Percentiles rank a stretch among this genome's conserved stretches.
Evolutionary conservation across 2,113 vertebrate genomes (phyloP).

Genomic region (Sterna hirundo): DNA sequence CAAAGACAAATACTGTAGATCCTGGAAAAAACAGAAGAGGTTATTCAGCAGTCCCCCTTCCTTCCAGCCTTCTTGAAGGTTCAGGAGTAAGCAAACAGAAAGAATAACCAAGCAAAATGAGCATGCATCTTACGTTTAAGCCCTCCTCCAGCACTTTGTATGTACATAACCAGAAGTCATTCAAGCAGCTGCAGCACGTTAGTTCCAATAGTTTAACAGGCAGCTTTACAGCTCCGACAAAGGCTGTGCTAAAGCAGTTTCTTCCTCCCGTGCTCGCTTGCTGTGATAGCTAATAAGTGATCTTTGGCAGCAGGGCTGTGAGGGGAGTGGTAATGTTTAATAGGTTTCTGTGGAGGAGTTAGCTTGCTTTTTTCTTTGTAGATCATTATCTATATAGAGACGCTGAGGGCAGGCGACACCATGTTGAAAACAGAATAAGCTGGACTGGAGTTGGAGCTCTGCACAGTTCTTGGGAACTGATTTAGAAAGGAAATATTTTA

Average conservation of each 20-base stretch:
- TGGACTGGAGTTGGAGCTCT: constrained; percentile 26
- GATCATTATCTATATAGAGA: constrained; percentile 66
- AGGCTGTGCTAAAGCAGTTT: constrained; percentile 47
- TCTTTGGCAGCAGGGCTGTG: constrained; percentile 60
- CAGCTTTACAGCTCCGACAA: constrained; percentile 65
- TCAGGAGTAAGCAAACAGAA: constrained; percentile 54
- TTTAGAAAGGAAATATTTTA: background rate
- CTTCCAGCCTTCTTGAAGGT: constrained; percentile 9
- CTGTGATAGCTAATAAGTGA: constrained; percentile 63
- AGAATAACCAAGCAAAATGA: constrained; percentile 41
- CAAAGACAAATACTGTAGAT: background rate
- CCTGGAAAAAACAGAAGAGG: background rate
- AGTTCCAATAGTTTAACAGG: constrained; percentile 78
- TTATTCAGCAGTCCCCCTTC: constrained; percentile 28
- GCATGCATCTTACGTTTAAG: constrained; percentile 47
- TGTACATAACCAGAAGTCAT: constrained; percentile 75
- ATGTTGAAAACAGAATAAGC: constrained; percentile 44
- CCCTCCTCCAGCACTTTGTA: constrained; percentile 70
- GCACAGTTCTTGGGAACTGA: background rate
- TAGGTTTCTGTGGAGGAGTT: constrained; percentile 64
- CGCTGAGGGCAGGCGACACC: constrained; percentile 43
- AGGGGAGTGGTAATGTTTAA: constrained; percentile 70
- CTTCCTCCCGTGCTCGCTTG: constrained; percentile 58
- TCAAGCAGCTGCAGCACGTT: constrained; percentile 76
- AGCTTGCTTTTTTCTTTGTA: constrained; percentile 54